Evolutionary conservation across 2,113 vertebrate genomes (phyloP).

Genomic region (Hirundichthys speculiger): DNA sequence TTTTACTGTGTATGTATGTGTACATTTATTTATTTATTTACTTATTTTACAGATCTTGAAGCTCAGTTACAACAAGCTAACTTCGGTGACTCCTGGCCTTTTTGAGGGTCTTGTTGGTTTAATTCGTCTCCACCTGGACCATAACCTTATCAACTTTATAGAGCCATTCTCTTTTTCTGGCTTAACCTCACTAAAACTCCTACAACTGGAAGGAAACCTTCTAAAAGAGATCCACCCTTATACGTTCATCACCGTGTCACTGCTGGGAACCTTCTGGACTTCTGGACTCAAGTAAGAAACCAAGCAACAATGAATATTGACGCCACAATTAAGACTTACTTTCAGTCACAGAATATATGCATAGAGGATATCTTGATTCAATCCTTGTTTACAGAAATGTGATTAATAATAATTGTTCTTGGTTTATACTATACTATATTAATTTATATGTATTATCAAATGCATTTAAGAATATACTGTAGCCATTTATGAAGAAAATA

Average conservation of each 20-base stretch:
- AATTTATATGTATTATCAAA: too few species aligned
- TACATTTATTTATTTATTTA: background rate
- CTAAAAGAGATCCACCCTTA: slow-evolving; percentile 82
- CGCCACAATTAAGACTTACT: background rate
- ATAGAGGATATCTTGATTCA: too few species aligned
- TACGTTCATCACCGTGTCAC: slow-evolving; percentile 82
- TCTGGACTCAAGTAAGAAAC: slow-evolving; percentile 77
- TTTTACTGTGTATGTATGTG: too few species aligned
- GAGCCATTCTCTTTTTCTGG: slow-evolving; percentile 82
- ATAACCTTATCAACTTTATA: slow-evolving; percentile 81
- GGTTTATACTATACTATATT: too few species aligned
- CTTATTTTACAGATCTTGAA: slow-evolving; percentile 77
- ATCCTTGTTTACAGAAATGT: background rate
- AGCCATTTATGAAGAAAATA: background rate
- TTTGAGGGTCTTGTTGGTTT: slow-evolving; percentile 77
- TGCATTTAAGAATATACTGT: too few species aligned
- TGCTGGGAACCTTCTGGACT: slow-evolving; percentile 80
- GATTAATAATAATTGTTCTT: too few species aligned
- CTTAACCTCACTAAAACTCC: slow-evolving; percentile 78
- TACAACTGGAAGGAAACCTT: slow-evolving; percentile 83
- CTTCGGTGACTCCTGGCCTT: slow-evolving; percentile 61
- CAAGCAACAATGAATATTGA: background rate
- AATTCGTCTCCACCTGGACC: slow-evolving; percentile 82
- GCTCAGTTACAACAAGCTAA: slow-evolving; percentile 85
- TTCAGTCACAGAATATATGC: too few species aligned